Evolutionary conservation across 2,797 vertebrate genomes (phyloP), one percentile per base, ranked within the genome.

Genomic region (Serranus cabrilla): DNA sequence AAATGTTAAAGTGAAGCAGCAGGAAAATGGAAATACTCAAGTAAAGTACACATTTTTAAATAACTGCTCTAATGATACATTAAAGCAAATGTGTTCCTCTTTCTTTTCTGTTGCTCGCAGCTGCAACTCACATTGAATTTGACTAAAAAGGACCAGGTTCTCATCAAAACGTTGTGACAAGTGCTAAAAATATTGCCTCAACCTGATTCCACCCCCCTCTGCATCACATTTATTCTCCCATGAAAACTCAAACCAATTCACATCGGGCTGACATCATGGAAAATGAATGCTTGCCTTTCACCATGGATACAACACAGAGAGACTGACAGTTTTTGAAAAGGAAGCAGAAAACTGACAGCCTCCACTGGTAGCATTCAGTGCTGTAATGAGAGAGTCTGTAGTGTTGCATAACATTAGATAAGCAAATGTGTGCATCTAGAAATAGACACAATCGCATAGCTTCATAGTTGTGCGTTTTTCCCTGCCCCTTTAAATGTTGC

Each of bases 261-360:
- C 71, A 73, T 56, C 18, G n/a, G 40, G 58, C 67, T 87, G 85
- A 88, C 91, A 83, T 93, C 92, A 92, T 89, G 87, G 91, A 92
- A 93, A 94, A 83, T 83, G 63, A 86, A 87, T 67, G 83, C 58
- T 77, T 20, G 75, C 25, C 43, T 81, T 84, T 86, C 74, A 66
- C 55, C 72, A 49, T 71, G 55, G 80, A 82, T 79, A 65, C 78
- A 57, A 56, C 56, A 55, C 54, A 74, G 66, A 75, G 59, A 74
- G 59, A 56, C 71, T 79, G 64, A 84, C 73, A 78, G 49, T 66
- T 57, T 51, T 73, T 64, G 31, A 80, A 74, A 74, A 73, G 34
- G 63, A n/a, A 59, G 66, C 58, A 68, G 42, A 51, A 63, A 64
- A 62, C 50, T 70, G 52, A 71, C 55, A 83, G 67, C 73, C 77